Evolutionary conservation across 2,888 invertebrate species (phyloP).

Genomic region (Andricus curvator): DNA sequence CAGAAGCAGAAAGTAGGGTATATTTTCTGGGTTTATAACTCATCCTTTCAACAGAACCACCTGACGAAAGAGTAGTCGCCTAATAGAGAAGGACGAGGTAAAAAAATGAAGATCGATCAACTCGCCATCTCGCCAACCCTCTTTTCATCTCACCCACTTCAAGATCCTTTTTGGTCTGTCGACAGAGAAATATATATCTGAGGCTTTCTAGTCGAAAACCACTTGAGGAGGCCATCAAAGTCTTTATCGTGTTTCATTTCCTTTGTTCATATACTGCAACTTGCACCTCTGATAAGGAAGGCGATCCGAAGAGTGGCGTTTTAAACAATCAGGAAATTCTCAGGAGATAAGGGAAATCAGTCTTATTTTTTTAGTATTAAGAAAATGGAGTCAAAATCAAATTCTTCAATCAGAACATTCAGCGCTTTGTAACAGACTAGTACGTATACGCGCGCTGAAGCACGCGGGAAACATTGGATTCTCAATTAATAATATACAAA

Average conservation of each 20-base stretch:
- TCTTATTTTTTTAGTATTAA: background rate
- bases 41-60: background rate
- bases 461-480: too few relatives aligned
- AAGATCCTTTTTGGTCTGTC: background rate
- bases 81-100: conserved; percentile 7
- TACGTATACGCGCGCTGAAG: too few relatives aligned
- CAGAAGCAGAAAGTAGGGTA: conserved; percentile 5
- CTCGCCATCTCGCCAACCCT: conserved; percentile 4
- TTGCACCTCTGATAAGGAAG: conserved; percentile 20
- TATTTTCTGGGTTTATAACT: conserved; percentile 8
- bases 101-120: conserved; percentile 6
- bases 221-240: conserved; percentile 5
- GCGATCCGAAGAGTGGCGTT: background rate
- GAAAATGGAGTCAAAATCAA: background rate
- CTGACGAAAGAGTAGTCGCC: background rate
- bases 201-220: conserved; percentile 11
- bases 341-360: background rate
- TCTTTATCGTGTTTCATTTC: conserved; percentile 19
- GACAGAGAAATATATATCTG: background rate
- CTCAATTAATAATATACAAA: too few relatives aligned
- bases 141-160: background rate
- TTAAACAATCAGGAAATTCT: conserved; percentile 19
- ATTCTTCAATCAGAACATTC: too few relatives aligned
- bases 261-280: conserved; percentile 21
- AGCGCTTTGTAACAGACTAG: too few relatives aligned